These are phyloP conservation scores for Synanthedon andrenaeformis DNA, from an alignment of 2,888 invertebrate genomes.

Conservation along the genomic window DNA sequence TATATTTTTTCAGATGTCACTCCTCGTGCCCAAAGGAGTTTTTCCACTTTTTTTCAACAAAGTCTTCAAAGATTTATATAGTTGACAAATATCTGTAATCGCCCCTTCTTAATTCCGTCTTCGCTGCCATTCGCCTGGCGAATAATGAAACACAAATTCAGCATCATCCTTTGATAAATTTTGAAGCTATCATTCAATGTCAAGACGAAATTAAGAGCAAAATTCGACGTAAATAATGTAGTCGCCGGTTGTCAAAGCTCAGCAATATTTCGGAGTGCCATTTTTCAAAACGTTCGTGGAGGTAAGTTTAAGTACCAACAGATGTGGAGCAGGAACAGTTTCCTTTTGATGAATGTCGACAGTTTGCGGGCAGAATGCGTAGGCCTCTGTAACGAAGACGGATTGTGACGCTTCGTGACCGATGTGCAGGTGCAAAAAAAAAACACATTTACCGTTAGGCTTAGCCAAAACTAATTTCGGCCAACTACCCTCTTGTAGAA, in stretches of 20 bases:
- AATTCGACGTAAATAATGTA: constrained; percentile 6
- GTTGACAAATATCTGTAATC: too few relatives aligned
- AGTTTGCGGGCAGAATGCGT: constrained; percentile 19
- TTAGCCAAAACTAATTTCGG: constrained; percentile 18
- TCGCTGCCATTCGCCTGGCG: not conserved
- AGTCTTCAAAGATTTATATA: too few relatives aligned
- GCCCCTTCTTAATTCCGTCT: not conserved
- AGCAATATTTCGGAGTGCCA: constrained; percentile 14
- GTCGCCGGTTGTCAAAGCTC: constrained; percentile 1
- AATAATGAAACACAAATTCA: not conserved
- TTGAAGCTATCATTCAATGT: constrained; percentile 8
- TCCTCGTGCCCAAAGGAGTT: too few relatives aligned
- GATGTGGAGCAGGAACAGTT: constrained; percentile 20
- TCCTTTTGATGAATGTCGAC: constrained; percentile 41
- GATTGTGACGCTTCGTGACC: constrained; percentile 35
- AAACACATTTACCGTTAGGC: constrained; percentile 15
- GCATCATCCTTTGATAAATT: constrained; percentile 1
- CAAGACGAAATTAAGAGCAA: constrained; percentile 2
- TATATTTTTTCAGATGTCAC: too few relatives aligned
- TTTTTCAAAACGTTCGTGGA: constrained; percentile 14
- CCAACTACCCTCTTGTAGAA: not conserved
- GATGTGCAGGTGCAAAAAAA: constrained; percentile 31
- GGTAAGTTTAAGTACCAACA: not conserved
- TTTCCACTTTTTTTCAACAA: too few relatives aligned
- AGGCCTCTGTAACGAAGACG: constrained; percentile 43